Conservation (phyloP, 2,113 vertebrate genomes). For the Gymnorhina tibicen region DNA sequence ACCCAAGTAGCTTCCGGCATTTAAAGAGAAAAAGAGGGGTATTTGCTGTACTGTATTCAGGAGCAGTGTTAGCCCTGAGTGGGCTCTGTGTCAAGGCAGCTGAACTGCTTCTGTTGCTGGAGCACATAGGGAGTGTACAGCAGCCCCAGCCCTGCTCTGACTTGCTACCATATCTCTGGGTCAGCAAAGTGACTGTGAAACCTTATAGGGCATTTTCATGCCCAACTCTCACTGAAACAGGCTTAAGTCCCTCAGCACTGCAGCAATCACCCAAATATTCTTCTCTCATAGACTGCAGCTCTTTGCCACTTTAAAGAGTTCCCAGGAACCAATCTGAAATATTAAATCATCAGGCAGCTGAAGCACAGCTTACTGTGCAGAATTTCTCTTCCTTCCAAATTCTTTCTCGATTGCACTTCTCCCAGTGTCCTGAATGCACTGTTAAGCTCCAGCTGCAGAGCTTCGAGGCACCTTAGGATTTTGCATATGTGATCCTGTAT, state of each 20-base stretch:
- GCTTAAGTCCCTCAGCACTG: background rate
- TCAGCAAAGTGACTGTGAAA: background rate
- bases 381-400: background rate
- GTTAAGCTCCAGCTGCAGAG: background rate
- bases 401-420: background rate
- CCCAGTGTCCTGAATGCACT: background rate
- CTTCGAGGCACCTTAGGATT: background rate
- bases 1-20: background rate
- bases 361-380: background rate
- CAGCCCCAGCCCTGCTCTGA: background rate
- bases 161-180: background rate
- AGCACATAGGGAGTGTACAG: background rate
- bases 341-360: background rate
- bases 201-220: background rate
- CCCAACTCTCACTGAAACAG: background rate
- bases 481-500: background rate
- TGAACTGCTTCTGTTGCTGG: background rate
- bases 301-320: background rate
- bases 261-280: background rate
- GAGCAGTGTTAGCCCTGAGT: background rate
- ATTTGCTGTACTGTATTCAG: background rate
- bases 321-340: background rate
- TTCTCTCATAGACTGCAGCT: background rate
- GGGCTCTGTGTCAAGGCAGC: background rate
- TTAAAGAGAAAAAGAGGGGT: background rate